These are phyloP conservation scores for Alsophila aescularia DNA, from an alignment of 2,888 invertebrate genomes.

Conservation along the genomic window DNA sequence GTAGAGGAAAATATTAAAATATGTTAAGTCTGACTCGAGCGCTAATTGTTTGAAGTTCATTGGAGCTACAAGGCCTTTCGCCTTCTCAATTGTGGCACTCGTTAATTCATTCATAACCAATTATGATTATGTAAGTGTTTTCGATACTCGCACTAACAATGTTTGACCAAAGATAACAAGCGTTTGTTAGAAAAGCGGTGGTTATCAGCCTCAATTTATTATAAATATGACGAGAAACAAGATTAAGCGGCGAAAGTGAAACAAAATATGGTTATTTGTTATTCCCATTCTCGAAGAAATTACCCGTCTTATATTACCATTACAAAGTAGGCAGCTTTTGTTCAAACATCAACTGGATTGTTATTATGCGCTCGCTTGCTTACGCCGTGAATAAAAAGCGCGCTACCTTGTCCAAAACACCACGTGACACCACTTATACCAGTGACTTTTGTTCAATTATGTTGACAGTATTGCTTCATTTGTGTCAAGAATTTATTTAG, in stretches of 20 bases:
- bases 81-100: constrained; percentile 37
- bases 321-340: constrained; percentile 13
- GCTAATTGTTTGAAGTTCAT: constrained; percentile 51
- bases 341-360: constrained; percentile 9
- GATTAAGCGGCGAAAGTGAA: constrained; percentile 24
- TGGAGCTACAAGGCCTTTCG: constrained; percentile 29
- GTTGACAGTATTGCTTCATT: no score
- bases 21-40: constrained; percentile 67
- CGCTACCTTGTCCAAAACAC: no score
- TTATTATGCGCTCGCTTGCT: no score
- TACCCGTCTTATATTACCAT: constrained; percentile 28
- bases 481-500: no score
- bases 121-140: constrained; percentile 18
- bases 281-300: constrained; percentile 24
- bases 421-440: no score
- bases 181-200: constrained; percentile 31
- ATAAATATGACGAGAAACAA: constrained; percentile 40
- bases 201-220: constrained; percentile 40
- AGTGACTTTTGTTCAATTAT: no score
- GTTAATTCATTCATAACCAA: constrained; percentile 34
- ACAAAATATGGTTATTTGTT: constrained; percentile 29
- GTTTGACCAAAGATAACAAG: constrained; percentile 34
- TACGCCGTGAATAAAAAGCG: no score
- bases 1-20: constrained; percentile 73
- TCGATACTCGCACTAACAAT: constrained; percentile 30